Conservation (phyloP, 1,140 invertebrate species). For the Cardiocondyla obscurior region DNA sequence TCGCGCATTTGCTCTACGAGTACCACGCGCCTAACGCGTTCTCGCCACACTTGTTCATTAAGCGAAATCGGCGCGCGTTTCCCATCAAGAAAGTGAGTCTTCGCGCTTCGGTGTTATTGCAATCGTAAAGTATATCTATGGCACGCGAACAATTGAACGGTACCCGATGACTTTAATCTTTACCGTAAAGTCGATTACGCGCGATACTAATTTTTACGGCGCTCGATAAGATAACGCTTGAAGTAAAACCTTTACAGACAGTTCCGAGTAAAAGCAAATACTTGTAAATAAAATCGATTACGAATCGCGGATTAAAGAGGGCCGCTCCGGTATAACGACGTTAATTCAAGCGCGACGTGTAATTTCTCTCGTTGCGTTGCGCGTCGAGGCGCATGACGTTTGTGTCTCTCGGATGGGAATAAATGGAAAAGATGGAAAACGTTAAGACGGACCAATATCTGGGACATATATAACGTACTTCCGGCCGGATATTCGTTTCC, state of each 20-base stretch:
- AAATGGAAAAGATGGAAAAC: neutral
- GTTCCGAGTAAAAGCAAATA: too few species aligned
- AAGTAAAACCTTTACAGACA: neutral
- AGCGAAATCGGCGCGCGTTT: slow-evolving; percentile 35
- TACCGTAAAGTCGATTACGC: neutral
- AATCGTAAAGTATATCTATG: neutral
- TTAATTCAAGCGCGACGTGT: neutral
- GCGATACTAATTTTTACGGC: neutral
- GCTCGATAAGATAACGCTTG: neutral
- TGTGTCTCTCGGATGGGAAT: neutral
- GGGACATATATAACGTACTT: neutral
- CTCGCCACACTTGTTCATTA: neutral
- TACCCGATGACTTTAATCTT: slow-evolving; percentile 14
- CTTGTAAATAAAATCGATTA: neutral
- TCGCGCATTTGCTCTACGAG: neutral
- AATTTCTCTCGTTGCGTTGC: slow-evolving; percentile 13
- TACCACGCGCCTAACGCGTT: neutral
- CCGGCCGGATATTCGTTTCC: slow-evolving; percentile 70
- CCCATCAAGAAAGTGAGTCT: slow-evolving; percentile 39
- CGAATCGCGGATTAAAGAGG: neutral
- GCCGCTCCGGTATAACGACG: neutral
- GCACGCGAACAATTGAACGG: neutral
- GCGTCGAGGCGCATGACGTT: neutral
- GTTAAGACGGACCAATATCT: neutral
- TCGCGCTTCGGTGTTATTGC: neutral